phyloP scores from a whole-genome alignment of 2,888 invertebrate species.

The Athrips mouffetella region DNA sequence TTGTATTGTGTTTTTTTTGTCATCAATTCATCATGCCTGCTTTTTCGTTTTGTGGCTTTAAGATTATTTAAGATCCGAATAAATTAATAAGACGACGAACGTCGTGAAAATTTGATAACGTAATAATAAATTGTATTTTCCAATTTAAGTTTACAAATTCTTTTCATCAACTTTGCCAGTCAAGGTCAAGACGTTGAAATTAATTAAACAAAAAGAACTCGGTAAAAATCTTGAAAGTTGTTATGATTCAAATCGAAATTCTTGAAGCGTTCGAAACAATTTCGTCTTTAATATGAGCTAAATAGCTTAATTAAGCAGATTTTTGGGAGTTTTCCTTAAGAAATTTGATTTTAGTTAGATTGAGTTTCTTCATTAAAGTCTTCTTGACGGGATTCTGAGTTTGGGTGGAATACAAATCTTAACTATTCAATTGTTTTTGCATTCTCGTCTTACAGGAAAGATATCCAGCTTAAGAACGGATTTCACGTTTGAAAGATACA shows the following conservation, averaged over 20 bases:
- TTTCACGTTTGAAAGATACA: too few species aligned
- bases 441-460: too few species aligned
- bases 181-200: neutral
- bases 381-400: neutral
- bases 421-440: neutral
- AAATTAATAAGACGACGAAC: too few species aligned
- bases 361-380: constrained; percentile 2
- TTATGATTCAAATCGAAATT: constrained; percentile 43
- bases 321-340: constrained; percentile 31
- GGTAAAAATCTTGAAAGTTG: constrained; percentile 15
- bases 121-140: too few species aligned
- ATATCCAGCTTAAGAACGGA: too few species aligned
- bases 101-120: too few species aligned
- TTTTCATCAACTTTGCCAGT: neutral
- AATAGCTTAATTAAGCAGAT: constrained; percentile 50
- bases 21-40: too few species aligned
- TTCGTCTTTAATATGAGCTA: constrained; percentile 46
- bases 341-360: constrained; percentile 33
- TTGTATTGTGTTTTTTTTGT: too few species aligned
- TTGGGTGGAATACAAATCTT: neutral
- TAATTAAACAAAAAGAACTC: neutral
- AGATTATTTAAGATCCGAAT: too few species aligned
- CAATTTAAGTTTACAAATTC: too few species aligned
- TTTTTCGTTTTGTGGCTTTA: too few species aligned
- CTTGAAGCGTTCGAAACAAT: constrained; percentile 40